Evolutionary conservation across 2,888 invertebrate species (phyloP).

Genomic region (Pristionchus arcanus): DNA sequence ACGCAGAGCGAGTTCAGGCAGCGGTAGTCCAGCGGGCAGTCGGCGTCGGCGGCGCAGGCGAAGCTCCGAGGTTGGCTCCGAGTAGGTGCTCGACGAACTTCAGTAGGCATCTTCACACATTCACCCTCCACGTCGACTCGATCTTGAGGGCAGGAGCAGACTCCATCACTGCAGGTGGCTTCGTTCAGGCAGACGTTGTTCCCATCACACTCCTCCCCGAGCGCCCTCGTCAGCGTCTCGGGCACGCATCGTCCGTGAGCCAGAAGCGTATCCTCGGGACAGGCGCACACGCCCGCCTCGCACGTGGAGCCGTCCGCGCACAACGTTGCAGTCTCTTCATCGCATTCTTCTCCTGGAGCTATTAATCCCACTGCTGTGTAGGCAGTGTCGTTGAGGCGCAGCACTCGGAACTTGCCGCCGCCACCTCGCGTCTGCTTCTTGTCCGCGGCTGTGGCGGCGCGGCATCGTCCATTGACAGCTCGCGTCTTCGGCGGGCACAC

Average conservation of each 20-base stretch:
- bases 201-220: conserved; percentile 62
- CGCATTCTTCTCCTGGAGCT: conserved; percentile 19
- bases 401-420: conserved; percentile 42
- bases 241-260: conserved; percentile 62
- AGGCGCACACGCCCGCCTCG: conserved; percentile 43
- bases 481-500: conserved; percentile 64
- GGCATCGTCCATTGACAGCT: conserved; percentile 59
- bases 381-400: conserved; percentile 25
- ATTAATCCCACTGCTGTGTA: background rate
- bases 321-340: background rate
- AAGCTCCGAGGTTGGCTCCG: background rate
- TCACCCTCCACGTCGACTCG: conserved; percentile 56
- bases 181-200: conserved; percentile 61
- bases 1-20: conserved; percentile 55
- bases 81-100: background rate
- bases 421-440: conserved; percentile 6
- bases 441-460: conserved; percentile 4
- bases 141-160: conserved; percentile 60
- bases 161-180: conserved; percentile 57
- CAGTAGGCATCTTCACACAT: conserved; percentile 57
- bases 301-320: conserved; percentile 55
- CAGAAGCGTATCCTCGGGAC: conserved; percentile 54
- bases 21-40: conserved; percentile 50
- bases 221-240: conserved; percentile 56
- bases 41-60: conserved; percentile 44